Evolutionary conservation across 2,888 invertebrate species (phyloP).

Genomic region (Xestoiulus laeticollis): DNA sequence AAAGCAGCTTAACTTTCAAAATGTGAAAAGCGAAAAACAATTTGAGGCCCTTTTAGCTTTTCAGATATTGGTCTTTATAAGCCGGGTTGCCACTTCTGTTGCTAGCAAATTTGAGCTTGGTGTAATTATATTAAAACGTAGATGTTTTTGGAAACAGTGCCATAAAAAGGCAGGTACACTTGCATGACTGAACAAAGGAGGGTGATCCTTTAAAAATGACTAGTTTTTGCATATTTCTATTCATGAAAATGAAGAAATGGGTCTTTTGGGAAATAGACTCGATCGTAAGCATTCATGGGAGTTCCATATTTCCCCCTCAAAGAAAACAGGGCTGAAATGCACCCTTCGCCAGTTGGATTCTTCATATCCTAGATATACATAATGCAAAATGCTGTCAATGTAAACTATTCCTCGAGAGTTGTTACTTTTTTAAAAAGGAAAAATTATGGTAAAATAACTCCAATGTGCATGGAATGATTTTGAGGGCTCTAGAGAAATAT

Average conservation of each 20-base stretch:
- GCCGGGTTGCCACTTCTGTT: background rate
- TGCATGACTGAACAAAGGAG: slow-evolving; percentile 10
- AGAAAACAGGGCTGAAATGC: background rate
- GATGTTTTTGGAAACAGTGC: background rate
- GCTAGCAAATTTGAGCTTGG: background rate
- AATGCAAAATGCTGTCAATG: background rate
- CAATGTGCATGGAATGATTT: slow-evolving; percentile 3
- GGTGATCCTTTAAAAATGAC: slow-evolving; percentile 16
- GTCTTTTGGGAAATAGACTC: background rate
- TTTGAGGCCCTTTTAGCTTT: background rate
- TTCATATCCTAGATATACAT: background rate
- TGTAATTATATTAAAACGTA: slow-evolving; percentile 14
- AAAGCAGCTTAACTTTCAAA: background rate
- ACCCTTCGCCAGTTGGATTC: background rate
- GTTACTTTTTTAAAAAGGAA: background rate
- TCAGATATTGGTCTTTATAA: background rate
- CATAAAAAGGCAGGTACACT: background rate
- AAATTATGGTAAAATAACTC: background rate
- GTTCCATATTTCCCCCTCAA: background rate
- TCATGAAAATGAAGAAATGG: background rate
- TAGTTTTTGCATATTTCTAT: background rate
- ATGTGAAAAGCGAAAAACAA: background rate
- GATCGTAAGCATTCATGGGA: slow-evolving; percentile 30
- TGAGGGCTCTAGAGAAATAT: background rate
- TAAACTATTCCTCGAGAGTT: background rate